These are phyloP conservation scores for Drosophila aldrichi DNA, from an alignment of 2,888 invertebrate genomes.

Conservation along the genomic window DNA sequence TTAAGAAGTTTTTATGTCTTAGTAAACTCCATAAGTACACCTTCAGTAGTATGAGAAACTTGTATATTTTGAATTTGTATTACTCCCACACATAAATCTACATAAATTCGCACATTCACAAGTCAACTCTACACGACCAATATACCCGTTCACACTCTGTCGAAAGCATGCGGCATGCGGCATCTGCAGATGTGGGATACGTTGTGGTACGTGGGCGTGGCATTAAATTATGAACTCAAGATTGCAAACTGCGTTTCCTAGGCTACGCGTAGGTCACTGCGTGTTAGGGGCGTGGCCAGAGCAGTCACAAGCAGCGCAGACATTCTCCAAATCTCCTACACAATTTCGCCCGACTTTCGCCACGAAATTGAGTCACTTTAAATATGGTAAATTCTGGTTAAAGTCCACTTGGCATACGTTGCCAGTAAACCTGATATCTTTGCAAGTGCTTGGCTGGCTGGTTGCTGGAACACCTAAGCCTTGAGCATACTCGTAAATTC, in stretches of 20 bases:
- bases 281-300: constrained; percentile 7
- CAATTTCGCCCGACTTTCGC: constrained; percentile 16
- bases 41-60: background rate
- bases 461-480: background rate
- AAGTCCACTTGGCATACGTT: background rate
- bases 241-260: constrained; percentile 36
- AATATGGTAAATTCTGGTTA: background rate
- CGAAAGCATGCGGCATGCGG: background rate
- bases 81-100: background rate
- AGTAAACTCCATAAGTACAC: no score
- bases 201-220: constrained; percentile 18
- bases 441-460: background rate
- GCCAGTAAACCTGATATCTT: background rate
- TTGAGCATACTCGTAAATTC: background rate
- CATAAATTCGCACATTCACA: background rate
- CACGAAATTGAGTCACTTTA: background rate
- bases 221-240: constrained; percentile 72
- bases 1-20: no score
- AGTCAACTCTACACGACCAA: background rate
- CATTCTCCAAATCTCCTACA: constrained; percentile 8
- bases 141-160: background rate
- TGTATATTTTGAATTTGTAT: background rate
- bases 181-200: constrained; percentile 1
- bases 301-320: background rate
- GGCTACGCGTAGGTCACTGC: constrained; percentile 5